Evolutionary conservation across 2,113 vertebrate species (phyloP).

Genomic region (Corapipo altera): DNA sequence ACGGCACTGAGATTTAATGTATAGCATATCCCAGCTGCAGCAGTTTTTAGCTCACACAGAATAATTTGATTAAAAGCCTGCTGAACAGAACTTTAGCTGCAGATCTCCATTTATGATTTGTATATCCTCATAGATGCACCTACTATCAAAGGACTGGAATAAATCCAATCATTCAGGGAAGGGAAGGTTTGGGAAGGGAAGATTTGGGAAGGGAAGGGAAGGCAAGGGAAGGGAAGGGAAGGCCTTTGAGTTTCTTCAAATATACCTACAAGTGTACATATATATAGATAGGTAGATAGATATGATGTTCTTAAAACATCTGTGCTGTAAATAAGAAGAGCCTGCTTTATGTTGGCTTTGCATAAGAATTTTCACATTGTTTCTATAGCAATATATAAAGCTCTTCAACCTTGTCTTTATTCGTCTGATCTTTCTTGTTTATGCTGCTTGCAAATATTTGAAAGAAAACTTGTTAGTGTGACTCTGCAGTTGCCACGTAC

Average conservation of each 20-base stretch:
- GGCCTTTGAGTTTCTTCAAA: background rate
- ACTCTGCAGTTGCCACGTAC: background rate
- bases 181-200: background rate
- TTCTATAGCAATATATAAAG: background rate
- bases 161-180: background rate
- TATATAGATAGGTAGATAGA: background rate
- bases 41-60: background rate
- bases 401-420: background rate
- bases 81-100: background rate
- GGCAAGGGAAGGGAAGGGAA: too few species aligned
- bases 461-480: background rate
- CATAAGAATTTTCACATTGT: background rate
- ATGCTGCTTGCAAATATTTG: background rate
- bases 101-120: background rate
- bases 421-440: background rate
- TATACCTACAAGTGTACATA: background rate
- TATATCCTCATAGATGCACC: background rate
- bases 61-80: background rate
- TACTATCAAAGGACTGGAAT: background rate
- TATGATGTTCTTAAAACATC: background rate
- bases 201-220: too few species aligned
- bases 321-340: background rate
- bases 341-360: background rate
- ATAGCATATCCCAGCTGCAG: background rate
- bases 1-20: background rate